Percentiles rank a stretch among this genome's conserved stretches.
These are phyloP conservation scores for Lepisosteus osseus DNA, from an alignment of 2,113 vertebrate species.

Conservation along the genomic window DNA sequence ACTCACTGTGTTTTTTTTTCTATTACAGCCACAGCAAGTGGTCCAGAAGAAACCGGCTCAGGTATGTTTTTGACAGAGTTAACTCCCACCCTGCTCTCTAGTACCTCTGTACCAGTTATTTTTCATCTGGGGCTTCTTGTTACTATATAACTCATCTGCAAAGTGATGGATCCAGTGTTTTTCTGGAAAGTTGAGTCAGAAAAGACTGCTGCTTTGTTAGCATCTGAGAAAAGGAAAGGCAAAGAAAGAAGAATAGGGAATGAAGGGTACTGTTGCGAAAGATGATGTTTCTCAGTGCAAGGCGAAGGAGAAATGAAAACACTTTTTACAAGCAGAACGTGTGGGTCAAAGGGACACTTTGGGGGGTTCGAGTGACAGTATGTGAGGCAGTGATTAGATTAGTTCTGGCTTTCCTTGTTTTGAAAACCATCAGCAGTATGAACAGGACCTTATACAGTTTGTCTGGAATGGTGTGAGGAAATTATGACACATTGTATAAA, in stretches of 20 bases:
- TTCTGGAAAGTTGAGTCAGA: too few relatives aligned
- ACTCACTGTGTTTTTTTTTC: constrained; percentile 20
- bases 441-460: constrained; percentile 59
- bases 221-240: not conserved
- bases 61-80: constrained; percentile 60
- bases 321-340: not conserved
- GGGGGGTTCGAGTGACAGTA: not conserved
- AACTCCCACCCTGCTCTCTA: too few relatives aligned
- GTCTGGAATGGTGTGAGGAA: constrained; percentile 63
- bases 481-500: constrained; percentile 72
- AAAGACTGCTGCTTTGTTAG: too few relatives aligned
- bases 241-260: not conserved
- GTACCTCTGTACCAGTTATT: too few relatives aligned
- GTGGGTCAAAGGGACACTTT: not conserved
- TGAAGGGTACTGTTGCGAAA: too few relatives aligned
- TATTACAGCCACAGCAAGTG: constrained; percentile 86
- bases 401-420: constrained; percentile 29
- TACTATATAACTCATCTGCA: too few relatives aligned
- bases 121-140: too few relatives aligned
- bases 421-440: constrained; percentile 31
- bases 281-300: too few relatives aligned
- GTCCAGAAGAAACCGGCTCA: constrained; percentile 90
- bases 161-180: too few relatives aligned
- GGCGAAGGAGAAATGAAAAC: not conserved
- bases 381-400: not conserved